Evolutionary conservation across 2,113 vertebrate species (phyloP).

Genomic region (Pogona vitticeps): DNA sequence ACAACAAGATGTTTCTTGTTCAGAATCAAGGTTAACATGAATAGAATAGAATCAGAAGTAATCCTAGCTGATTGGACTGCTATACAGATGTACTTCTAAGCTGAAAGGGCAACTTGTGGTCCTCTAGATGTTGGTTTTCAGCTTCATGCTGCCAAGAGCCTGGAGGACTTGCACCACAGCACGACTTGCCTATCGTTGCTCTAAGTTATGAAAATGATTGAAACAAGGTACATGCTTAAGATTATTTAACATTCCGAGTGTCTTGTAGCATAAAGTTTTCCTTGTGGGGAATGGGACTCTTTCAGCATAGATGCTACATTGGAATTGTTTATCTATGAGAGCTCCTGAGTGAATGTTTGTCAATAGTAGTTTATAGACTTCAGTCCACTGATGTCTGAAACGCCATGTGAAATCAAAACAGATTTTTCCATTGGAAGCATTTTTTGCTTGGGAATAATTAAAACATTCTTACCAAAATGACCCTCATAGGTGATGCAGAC

Average conservation of each 20-base stretch:
- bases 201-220: background rate
- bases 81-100: background rate
- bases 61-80: background rate
- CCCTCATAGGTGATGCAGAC: background rate
- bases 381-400: background rate
- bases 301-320: background rate
- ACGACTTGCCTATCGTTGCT: background rate
- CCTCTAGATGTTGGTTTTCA: background rate
- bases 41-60: background rate
- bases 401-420: background rate
- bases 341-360: conserved; percentile 3
- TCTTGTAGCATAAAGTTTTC: background rate
- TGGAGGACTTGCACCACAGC: background rate
- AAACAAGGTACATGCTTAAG: background rate
- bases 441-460: background rate
- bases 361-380: background rate
- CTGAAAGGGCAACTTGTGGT: background rate
- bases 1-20: background rate
- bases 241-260: background rate
- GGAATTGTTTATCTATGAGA: background rate
- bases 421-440: background rate
- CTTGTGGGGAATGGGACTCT: background rate
- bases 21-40: background rate
- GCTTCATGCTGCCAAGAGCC: background rate
- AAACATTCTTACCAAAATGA: background rate